A percentile compares a stretch with the other conserved stretches of the same genome.
Conservation (phyloP, 2,888 invertebrate species). For the Rhyacophila evoluta region DNA sequence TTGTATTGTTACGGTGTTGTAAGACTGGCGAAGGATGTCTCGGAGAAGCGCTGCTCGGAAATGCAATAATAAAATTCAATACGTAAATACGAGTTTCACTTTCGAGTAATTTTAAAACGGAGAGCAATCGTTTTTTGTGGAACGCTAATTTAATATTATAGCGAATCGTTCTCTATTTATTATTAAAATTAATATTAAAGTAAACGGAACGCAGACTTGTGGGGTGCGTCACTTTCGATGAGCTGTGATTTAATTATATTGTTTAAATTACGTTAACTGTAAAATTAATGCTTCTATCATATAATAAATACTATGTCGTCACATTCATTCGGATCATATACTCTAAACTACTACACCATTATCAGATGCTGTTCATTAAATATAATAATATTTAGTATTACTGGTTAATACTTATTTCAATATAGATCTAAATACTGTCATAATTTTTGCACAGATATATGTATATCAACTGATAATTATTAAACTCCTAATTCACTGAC, state of each 20-base stretch:
- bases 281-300: no score
- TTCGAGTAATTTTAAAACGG: neutral
- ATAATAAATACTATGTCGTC: no score
- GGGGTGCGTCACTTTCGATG: slow-evolving; percentile 43
- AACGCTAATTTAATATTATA: slow-evolving; percentile 29
- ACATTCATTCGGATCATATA: no score
- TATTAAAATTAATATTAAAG: slow-evolving; percentile 22
- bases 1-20: slow-evolving; percentile 41
- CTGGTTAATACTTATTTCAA: no score
- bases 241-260: slow-evolving; percentile 43
- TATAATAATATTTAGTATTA: no score
- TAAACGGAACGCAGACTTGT: slow-evolving; percentile 37
- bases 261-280: slow-evolving; percentile 16
- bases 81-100: slow-evolving; percentile 45
- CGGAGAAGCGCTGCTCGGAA: slow-evolving; percentile 19
- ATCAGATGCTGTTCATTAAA: no score
- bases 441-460: no score
- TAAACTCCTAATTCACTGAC: no score
- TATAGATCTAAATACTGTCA: no score
- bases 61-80: slow-evolving; percentile 52
- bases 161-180: slow-evolving; percentile 30
- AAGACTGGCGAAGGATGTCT: slow-evolving; percentile 34
- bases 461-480: no score
- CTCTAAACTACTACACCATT: no score
- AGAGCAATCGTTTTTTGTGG: slow-evolving; percentile 26